These are phyloP conservation scores for Melinopterus prodromus DNA, from an alignment of 2,888 invertebrate species.

Conservation along the genomic window DNA sequence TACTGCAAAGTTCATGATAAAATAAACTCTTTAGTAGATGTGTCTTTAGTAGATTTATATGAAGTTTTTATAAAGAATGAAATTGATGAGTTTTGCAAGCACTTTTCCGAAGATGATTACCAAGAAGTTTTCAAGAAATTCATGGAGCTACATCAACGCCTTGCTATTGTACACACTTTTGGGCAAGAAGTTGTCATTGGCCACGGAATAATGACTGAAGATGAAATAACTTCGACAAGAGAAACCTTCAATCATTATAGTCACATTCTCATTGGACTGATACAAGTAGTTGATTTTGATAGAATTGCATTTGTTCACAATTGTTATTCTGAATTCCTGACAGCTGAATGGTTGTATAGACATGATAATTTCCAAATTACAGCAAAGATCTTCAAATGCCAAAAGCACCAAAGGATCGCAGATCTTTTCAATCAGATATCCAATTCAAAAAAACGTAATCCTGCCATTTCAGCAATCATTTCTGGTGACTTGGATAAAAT, in stretches of 20 bases:
- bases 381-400: not conserved
- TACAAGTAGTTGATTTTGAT: not conserved
- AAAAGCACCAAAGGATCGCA: not conserved
- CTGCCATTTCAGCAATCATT: conserved; percentile 10
- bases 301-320: not conserved
- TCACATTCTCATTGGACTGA: not conserved
- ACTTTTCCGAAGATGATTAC: not conserved
- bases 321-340: conserved; percentile 1
- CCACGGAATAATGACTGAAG: not conserved
- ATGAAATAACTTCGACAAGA: not conserved
- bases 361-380: not conserved
- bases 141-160: not conserved
- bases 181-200: not conserved
- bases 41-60: not conserved
- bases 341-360: conserved; percentile 13
- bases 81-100: not conserved
- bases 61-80: not conserved
- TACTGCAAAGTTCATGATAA: not conserved
- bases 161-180: not conserved
- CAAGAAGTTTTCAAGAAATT: not conserved
- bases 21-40: not conserved
- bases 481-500: not conserved
- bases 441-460: conserved; percentile 1
- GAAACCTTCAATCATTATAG: not conserved
- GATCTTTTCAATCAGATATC: conserved; percentile 7